Conservation (phyloP, 1,140 invertebrate genomes). For the Wasmannia auropunctata region DNA sequence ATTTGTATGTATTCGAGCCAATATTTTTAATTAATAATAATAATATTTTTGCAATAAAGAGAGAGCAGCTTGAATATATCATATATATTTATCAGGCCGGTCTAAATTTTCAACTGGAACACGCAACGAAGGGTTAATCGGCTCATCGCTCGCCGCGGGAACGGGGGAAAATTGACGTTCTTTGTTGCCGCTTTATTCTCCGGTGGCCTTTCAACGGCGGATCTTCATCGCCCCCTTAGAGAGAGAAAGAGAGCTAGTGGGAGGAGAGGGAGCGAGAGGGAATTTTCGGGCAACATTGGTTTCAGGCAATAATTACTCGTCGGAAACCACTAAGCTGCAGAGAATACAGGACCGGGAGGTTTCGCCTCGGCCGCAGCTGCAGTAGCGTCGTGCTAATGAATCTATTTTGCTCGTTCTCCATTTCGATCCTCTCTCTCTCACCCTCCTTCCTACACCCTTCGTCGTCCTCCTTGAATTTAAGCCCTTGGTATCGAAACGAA, state of each 20-base stretch:
- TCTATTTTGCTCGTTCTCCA: constrained; percentile 47
- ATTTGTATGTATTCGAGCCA: not conserved
- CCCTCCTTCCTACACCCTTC: not conserved
- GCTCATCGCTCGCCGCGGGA: constrained; percentile 14
- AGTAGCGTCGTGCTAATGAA: constrained; percentile 52
- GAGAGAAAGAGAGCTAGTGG: not conserved
- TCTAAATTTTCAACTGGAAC: not conserved
- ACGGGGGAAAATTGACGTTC: constrained; percentile 39
- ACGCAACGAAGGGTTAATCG: constrained; percentile 16
- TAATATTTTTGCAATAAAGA: not conserved
- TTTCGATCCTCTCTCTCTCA: not conserved
- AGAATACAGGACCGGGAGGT: constrained; percentile 35
- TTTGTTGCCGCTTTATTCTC: constrained; percentile 39
- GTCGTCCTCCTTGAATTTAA: no score
- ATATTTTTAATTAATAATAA: constrained; percentile 24
- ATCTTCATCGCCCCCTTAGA: constrained; percentile 20
- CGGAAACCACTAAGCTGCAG: constrained; percentile 25
- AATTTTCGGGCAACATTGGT: constrained; percentile 37
- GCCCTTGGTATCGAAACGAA: no score
- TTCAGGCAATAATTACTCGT: constrained; percentile 55
- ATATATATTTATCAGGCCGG: not conserved
- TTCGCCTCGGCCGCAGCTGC: constrained; percentile 48
- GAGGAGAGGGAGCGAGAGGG: not conserved
- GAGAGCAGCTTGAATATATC: not conserved
- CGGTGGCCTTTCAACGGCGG: constrained; percentile 5